These are phyloP conservation scores for Adelphocoris suturalis DNA, from an alignment of 2,888 invertebrate species.

Conservation along the genomic window DNA sequence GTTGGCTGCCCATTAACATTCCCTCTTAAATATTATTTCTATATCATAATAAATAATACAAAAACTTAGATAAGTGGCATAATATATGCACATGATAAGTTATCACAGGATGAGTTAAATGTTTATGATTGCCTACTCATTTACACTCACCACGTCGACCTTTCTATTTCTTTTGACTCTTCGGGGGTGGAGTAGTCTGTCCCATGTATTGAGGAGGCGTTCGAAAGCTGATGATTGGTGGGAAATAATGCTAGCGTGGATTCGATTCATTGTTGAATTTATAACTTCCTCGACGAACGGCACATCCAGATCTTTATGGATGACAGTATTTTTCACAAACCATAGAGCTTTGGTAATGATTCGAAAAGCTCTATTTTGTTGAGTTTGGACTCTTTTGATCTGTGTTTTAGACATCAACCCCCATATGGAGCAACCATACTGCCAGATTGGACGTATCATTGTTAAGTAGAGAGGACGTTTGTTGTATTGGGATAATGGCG, in stretches of 20 bases:
- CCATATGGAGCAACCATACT: conserved; percentile 2
- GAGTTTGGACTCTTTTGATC: not conserved
- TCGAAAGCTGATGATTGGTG: not conserved
- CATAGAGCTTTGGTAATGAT: not conserved
- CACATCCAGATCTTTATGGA: not conserved
- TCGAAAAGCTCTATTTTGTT: conserved; percentile 22
- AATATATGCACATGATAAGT: not conserved
- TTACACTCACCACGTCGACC: not conserved
- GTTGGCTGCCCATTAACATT: not conserved
- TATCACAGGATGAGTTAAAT: not conserved
- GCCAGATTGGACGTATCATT: conserved; percentile 11
- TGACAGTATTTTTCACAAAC: not conserved
- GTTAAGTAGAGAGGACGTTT: not conserved
- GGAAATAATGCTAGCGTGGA: not conserved
- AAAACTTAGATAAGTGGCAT: not conserved
- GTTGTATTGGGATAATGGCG: not conserved
- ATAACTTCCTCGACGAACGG: not conserved
- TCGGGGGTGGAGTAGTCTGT: not conserved
- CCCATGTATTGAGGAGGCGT: conserved; percentile 41
- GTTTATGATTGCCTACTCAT: not conserved
- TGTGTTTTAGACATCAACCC: not conserved
- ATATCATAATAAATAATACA: not conserved
- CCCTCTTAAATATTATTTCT: conserved; percentile 1
- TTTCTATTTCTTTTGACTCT: not conserved
- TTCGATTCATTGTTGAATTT: not conserved